Percentiles rank a stretch among this genome's conserved stretches.
These are phyloP conservation scores for Maniola hyperantus DNA, from an alignment of 2,888 invertebrate species.

Conservation along the genomic window DNA sequence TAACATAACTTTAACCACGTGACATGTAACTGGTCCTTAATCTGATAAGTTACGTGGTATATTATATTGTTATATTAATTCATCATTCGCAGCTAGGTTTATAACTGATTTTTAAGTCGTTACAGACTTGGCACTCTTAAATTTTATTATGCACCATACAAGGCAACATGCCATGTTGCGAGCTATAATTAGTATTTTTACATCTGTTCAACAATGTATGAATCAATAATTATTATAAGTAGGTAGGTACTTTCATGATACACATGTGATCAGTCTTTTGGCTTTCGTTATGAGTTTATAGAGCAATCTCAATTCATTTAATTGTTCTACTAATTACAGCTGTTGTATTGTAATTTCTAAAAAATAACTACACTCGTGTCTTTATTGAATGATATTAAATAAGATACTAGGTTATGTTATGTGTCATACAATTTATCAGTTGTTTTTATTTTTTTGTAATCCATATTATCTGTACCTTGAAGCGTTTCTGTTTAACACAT, in stretches of 20 bases:
- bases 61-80: too few relatives aligned
- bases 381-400: too few relatives aligned
- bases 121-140: not conserved
- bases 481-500: not conserved
- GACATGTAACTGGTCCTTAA: too few relatives aligned
- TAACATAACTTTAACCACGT: too few relatives aligned
- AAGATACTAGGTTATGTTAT: too few relatives aligned
- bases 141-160: not conserved
- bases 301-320: not conserved
- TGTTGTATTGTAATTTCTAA: too few relatives aligned
- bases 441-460: too few relatives aligned
- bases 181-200: constrained; percentile 2
- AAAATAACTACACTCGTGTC: too few relatives aligned
- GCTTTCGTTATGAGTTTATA: not conserved
- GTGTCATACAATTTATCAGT: too few relatives aligned
- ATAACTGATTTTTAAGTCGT: not conserved
- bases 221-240: not conserved
- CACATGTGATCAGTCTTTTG: not conserved
- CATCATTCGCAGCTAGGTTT: too few relatives aligned
- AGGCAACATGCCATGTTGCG: not conserved
- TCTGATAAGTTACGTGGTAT: too few relatives aligned
- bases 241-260: not conserved
- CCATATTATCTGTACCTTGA: not conserved
- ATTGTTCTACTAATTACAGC: not conserved
- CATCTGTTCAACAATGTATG: constrained; percentile 5